Percentiles rank a stretch among this genome's conserved stretches.
These are phyloP conservation scores for Callionymus lyra DNA, from an alignment of 2,113 vertebrate species.

Conservation along the genomic window DNA sequence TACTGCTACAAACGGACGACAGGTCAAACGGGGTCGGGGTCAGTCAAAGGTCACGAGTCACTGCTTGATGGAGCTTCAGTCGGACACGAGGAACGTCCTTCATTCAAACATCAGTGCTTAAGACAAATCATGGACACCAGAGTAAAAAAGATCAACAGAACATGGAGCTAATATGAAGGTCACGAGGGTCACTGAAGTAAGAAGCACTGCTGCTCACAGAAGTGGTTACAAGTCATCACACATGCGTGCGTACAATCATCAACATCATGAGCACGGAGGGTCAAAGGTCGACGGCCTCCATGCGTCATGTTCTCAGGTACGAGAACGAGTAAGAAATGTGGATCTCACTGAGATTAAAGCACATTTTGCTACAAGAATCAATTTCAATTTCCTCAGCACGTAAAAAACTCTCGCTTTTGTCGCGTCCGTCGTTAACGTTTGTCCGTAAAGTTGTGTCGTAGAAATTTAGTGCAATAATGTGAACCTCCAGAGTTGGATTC, in stretches of 20 bases:
- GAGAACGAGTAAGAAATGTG: slow-evolving; percentile 97
- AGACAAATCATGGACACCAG: no score
- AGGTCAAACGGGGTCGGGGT: slow-evolving; percentile 71
- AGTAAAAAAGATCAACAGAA: slow-evolving; percentile 68
- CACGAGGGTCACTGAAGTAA: slow-evolving; percentile 71
- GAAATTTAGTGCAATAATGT: slow-evolving; percentile 97
- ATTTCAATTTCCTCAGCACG: slow-evolving; percentile 76
- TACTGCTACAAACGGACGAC: slow-evolving; percentile 84
- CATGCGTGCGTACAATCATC: slow-evolving; percentile 97
- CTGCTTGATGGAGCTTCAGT: slow-evolving; percentile 81
- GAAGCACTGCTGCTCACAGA: slow-evolving; percentile 79
- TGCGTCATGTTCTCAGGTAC: slow-evolving; percentile 98
- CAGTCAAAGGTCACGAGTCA: slow-evolving; percentile 75
- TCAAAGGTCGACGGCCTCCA: slow-evolving; percentile 62
- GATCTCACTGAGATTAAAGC: slow-evolving; percentile 99
- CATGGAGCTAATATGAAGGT: slow-evolving; percentile 52
- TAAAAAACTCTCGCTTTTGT: slow-evolving; percentile 57
- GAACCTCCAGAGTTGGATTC: slow-evolving; percentile 78
- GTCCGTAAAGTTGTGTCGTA: slow-evolving; percentile 93
- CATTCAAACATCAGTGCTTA: slow-evolving; percentile 94
- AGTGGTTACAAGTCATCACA: slow-evolving; percentile 93
- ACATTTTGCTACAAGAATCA: slow-evolving; percentile 99
- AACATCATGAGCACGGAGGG: slow-evolving; percentile 95
- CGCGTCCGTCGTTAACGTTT: slow-evolving; percentile 86
- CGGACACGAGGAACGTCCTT: slow-evolving; percentile 76